phyloP scores from a whole-genome alignment of 2,113 vertebrate species.

The Pitta sordida region DNA sequence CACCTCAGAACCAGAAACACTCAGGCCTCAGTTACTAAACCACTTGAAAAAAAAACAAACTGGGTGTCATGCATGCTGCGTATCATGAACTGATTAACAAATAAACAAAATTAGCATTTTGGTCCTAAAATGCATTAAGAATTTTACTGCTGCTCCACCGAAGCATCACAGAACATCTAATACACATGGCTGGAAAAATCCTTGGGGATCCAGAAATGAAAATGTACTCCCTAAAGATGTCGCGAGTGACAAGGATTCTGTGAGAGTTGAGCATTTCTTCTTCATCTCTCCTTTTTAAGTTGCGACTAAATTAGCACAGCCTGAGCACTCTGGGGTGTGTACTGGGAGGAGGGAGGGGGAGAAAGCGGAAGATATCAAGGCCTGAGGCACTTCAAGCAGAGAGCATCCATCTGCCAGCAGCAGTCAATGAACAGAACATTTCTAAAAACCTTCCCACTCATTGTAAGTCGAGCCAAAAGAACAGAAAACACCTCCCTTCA shows the following conservation, averaged over 20 bases:
- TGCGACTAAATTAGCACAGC: constrained; percentile 57
- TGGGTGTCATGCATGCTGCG: neutral
- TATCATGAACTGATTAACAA: neutral
- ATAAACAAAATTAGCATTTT: neutral
- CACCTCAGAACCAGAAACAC: neutral
- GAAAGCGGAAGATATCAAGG: constrained; percentile 19
- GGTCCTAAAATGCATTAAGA: neutral
- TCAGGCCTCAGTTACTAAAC: neutral
- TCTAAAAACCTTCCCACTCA: constrained; percentile 52
- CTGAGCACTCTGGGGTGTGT: constrained; percentile 17
- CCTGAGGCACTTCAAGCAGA: constrained; percentile 48
- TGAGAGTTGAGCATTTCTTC: constrained; percentile 23
- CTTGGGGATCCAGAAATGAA: neutral
- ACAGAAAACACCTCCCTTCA: constrained; percentile 35
- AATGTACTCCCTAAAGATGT: neutral
- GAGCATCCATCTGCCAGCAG: constrained; percentile 56
- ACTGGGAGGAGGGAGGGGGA: constrained; percentile 2
- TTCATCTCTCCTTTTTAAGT: constrained; percentile 48
- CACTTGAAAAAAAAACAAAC: neutral
- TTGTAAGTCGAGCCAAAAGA: constrained; percentile 42
- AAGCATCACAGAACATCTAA: neutral
- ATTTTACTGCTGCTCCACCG: neutral
- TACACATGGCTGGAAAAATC: neutral
- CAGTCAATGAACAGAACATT: constrained; percentile 59
- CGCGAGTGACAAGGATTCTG: neutral